Evolutionary conservation across 2,797 vertebrate genomes (phyloP).

Genomic region (Sebastes iracundus): DNA sequence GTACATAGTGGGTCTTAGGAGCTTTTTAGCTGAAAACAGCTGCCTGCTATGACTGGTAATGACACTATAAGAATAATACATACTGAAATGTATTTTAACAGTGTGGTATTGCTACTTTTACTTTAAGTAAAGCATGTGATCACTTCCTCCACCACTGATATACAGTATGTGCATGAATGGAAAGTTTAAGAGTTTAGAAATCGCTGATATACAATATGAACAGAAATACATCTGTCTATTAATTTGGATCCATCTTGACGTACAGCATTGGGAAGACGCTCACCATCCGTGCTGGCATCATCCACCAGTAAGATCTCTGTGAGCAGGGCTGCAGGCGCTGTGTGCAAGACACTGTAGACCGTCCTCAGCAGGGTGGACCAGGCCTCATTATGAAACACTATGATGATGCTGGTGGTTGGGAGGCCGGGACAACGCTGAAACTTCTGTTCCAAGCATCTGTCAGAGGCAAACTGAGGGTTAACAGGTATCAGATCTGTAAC

Average conservation of each 20-base stretch:
- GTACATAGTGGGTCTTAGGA: neutral
- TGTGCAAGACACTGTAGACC: constrained; percentile 86
- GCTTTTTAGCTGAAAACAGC: neutral
- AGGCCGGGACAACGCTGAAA: constrained; percentile 84
- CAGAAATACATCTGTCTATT: neutral
- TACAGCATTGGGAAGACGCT: neutral
- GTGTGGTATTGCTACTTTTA: too few relatives aligned
- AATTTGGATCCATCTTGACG: neutral
- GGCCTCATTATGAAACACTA: constrained; percentile 88
- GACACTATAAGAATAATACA: neutral
- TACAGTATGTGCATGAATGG: neutral
- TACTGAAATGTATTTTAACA: too few relatives aligned
- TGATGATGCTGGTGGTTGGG: constrained; percentile 86
- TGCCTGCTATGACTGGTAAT: neutral
- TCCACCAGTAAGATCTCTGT: constrained; percentile 87
- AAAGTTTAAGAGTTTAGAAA: neutral
- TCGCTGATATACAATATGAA: neutral
- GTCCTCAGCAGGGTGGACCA: constrained; percentile 79
- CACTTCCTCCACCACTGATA: neutral
- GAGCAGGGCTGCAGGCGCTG: constrained; percentile 83
- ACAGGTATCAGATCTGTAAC: neutral
- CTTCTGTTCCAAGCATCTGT: constrained; percentile 84
- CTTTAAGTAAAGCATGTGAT: neutral
- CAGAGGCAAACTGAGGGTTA: constrained; percentile 19
- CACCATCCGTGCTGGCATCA: constrained; percentile 88